Evolutionary conservation across 2,113 vertebrate genomes (phyloP), one percentile per base, ranked within the genome.

Genomic region (Notarius quadriscutis): DNA sequence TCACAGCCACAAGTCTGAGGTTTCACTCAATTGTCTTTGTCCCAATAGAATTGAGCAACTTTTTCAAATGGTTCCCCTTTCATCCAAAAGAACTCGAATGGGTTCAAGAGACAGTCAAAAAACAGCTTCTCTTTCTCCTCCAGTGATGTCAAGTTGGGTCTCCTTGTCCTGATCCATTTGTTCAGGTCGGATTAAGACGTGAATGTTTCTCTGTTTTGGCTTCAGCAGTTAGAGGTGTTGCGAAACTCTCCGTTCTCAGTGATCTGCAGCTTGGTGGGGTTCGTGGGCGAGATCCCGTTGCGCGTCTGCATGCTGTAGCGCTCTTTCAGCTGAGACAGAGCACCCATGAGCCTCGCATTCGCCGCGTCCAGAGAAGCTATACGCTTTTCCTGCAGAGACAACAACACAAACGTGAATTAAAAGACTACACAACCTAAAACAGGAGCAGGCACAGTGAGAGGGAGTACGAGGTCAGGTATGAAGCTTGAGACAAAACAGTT

Each of bases 191-290:
- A 84, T 84, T 1, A 0, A 1, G 55, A 27, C 20, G 14, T 86
- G 22, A 30, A 18, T 20, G 48, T n/a, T 51, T 77, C 34, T 57
- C 17, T 34, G 30, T 50, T 63, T 30, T 25, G 27, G 10, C 48
- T 81, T 90, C 71, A 99, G 91, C 98, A 99, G 95, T 97, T 99
- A 97, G 98, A 98, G 97, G 97, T 99, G 97, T 99, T 99, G 91
- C 98, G 93, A 94, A 99, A 99, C 95, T 99, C 98, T 91, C 98
- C 98, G 93, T 99, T 99, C 92, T 99, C 98, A 1, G 98, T 99
- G 91, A 99, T 99, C 96, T 99, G 98, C 93, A 99, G 97, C 93
- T 99, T 99, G 96, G 97, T 98, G 95, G 98, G 97, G 95, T 99
- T 99, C 96, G 98, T 99, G 93, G 98, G 98, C 88, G 98, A 99